These are phyloP conservation scores for Trachurus trachurus DNA, from an alignment of 2,797 vertebrate genomes.

Conservation along the genomic window DNA sequence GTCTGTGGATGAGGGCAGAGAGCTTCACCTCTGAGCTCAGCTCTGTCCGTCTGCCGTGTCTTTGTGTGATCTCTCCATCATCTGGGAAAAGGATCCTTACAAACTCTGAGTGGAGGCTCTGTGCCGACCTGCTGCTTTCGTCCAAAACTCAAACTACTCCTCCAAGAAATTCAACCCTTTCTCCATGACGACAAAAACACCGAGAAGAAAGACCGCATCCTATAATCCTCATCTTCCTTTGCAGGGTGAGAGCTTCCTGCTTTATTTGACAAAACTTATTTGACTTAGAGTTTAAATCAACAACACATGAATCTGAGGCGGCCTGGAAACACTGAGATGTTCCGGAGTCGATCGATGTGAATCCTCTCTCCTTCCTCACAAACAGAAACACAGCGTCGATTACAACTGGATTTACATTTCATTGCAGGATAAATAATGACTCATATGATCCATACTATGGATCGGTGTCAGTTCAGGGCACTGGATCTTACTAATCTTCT, in stretches of 20 bases:
- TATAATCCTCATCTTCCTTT: not conserved
- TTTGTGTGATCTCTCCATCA: not conserved
- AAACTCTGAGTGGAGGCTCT: not conserved
- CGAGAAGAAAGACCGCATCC: not conserved
- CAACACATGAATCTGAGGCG: slow-evolving; percentile 45
- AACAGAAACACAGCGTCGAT: slow-evolving; percentile 3
- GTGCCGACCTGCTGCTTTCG: too few relatives aligned
- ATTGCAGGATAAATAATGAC: slow-evolving; percentile 22
- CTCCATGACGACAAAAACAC: not conserved
- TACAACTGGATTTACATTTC: slow-evolving; percentile 14
- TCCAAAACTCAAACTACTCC: too few relatives aligned
- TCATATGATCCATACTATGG: not conserved
- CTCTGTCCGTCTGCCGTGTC: not conserved
- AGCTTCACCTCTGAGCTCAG: too few relatives aligned
- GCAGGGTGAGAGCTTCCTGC: not conserved
- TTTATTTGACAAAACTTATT: slow-evolving; percentile 26
- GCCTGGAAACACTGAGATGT: slow-evolving; percentile 24
- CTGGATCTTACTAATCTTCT: not conserved
- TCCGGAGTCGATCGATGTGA: slow-evolving; percentile 17
- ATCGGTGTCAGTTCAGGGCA: not conserved
- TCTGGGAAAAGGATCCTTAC: not conserved
- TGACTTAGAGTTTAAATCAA: slow-evolving; percentile 11
- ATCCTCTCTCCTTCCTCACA: slow-evolving; percentile 12
- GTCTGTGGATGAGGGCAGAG: too few relatives aligned
- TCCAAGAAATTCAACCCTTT: not conserved